A percentile compares a stretch with the other conserved stretches of the same genome.
phyloP scores from a whole-genome alignment of 2,888 invertebrate genomes.

The Scaptomyza cyrtandrae region DNA sequence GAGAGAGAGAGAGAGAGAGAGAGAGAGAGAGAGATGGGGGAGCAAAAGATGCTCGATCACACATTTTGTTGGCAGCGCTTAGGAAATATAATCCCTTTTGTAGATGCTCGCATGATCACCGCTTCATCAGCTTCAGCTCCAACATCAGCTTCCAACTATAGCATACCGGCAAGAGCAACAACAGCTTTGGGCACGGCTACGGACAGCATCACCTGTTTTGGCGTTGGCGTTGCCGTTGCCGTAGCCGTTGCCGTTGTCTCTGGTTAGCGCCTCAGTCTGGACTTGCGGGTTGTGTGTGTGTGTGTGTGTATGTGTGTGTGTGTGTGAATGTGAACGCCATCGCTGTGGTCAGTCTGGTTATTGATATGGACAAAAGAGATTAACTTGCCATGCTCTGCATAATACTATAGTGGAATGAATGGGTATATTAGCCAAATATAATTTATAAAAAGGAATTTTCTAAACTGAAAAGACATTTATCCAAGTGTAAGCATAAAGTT shows the following conservation, averaged over 20 bases:
- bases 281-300: conserved; percentile 5
- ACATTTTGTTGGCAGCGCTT: conserved; percentile 80
- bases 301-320: conserved; percentile 11
- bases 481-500: no score
- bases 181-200: conserved; percentile 15
- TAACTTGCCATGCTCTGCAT: conserved; percentile 19
- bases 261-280: conserved; percentile 30
- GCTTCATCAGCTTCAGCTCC: conserved; percentile 64
- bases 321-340: conserved; percentile 18
- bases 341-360: conserved; percentile 25
- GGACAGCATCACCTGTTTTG: conserved; percentile 48
- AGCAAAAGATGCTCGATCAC: conserved; percentile 44
- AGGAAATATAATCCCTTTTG: conserved; percentile 83
- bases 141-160: conserved; percentile 10
- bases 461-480: no score
- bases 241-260: conserved; percentile 35
- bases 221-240: conserved; percentile 37
- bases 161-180: conserved; percentile 4
- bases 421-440: background rate
- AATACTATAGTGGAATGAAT: background rate
- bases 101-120: conserved; percentile 79
- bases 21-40: background rate
- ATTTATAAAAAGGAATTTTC: no score
- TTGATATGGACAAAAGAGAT: conserved; percentile 21
- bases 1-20: no score